These are phyloP conservation scores for Drosophila macrospina DNA, from an alignment of 2,888 invertebrate genomes.

Conservation along the genomic window DNA sequence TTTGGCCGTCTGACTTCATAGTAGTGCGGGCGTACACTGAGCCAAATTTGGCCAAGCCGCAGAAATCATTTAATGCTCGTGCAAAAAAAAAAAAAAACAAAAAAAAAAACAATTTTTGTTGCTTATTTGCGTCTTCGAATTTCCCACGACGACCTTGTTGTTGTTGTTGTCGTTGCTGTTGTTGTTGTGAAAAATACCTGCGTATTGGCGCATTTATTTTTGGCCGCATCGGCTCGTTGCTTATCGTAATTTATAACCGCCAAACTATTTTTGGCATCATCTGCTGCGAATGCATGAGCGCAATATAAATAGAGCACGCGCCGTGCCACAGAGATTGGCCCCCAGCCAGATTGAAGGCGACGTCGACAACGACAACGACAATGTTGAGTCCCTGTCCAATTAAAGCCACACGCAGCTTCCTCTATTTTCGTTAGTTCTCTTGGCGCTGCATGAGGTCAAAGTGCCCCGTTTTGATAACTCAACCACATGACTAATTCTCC, in stretches of 20 bases:
- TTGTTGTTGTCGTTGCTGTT: conserved; percentile 34
- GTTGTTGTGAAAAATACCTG: conserved; percentile 48
- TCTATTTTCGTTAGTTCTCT: conserved; percentile 60
- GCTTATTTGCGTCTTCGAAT: conserved; percentile 65
- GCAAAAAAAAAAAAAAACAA: conserved; percentile 53
- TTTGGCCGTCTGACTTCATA: conserved; percentile 67
- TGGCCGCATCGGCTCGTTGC: conserved; percentile 65
- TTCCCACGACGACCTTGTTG: conserved; percentile 77
- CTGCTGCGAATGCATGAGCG: conserved; percentile 51
- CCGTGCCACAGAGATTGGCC: conserved; percentile 74
- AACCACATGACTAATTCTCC: conserved; percentile 58
- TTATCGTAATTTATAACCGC: conserved; percentile 77
- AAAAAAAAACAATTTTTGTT: background rate
- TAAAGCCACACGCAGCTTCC: conserved; percentile 77
- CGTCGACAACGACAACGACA: conserved; percentile 25
- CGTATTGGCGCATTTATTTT: conserved; percentile 66
- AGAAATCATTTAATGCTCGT: conserved; percentile 15
- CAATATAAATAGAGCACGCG: conserved; percentile 83
- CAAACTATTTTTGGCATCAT: conserved; percentile 76
- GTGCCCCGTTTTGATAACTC: conserved; percentile 17
- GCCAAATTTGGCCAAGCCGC: conserved; percentile 65
- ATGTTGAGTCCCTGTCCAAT: conserved; percentile 70
- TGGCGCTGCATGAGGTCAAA: conserved; percentile 76
- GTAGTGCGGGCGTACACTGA: conserved; percentile 60
- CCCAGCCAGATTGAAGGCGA: conserved; percentile 75